Evolutionary conservation across 2,888 invertebrate genomes (phyloP).

Genomic region (Neoaliturus tenellus): DNA sequence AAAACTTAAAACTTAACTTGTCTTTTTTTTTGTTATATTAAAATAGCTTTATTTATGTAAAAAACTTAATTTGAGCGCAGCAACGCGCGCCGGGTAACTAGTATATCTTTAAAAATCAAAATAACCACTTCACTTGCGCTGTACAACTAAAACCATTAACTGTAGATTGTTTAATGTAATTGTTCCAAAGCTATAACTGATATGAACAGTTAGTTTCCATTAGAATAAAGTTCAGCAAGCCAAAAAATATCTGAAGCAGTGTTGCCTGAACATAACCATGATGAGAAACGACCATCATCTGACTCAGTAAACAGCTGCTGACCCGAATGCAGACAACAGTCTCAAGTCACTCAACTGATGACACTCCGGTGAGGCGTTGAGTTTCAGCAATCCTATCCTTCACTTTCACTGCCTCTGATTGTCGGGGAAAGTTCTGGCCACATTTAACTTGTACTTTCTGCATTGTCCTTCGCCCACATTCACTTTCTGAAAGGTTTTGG

Average conservation of each 20-base stretch:
- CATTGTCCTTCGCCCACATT: constrained; percentile 20
- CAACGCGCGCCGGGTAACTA: too few relatives aligned
- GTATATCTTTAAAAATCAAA: too few relatives aligned
- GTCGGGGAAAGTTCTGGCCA: constrained; percentile 21
- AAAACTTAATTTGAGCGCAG: too few relatives aligned
- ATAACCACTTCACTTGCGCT: too few relatives aligned
- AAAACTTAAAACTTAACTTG: too few relatives aligned
- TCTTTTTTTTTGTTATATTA: too few relatives aligned
- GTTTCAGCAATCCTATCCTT: constrained; percentile 7
- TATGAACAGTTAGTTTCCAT: too few relatives aligned
- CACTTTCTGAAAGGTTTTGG: background rate
- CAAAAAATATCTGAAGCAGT: background rate
- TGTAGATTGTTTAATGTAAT: too few relatives aligned
- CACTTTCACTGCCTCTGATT: constrained; percentile 20
- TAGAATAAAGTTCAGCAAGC: too few relatives aligned
- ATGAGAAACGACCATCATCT: background rate
- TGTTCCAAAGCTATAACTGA: too few relatives aligned
- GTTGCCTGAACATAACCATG: background rate
- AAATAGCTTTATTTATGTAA: too few relatives aligned
- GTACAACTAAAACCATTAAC: too few relatives aligned
- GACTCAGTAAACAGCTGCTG: background rate
- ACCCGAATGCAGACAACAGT: background rate
- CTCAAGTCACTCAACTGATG: background rate
- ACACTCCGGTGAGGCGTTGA: background rate
- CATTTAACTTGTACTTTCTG: constrained; percentile 41